Evolutionary conservation across 2,888 invertebrate genomes (phyloP), one percentile per base, ranked within the genome.

Genomic region (Caenorhabditis imperialis): DNA sequence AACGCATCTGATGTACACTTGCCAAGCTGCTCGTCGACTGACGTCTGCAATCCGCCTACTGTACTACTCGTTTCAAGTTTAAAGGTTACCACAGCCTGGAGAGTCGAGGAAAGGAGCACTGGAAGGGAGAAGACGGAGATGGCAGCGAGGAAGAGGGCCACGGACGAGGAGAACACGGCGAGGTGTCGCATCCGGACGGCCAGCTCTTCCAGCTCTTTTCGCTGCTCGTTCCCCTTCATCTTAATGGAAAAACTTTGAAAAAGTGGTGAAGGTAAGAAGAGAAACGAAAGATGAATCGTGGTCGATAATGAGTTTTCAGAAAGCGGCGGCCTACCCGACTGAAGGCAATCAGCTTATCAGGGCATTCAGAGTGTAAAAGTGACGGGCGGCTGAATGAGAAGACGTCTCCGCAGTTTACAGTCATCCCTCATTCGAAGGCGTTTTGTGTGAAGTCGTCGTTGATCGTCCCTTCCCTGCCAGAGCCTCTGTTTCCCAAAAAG

Each of bases 81-180:
- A n/a, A n/a, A n/a, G n/a, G n/a, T 53, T 35, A 75, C 74, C 45
- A 69, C 69, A 23, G 74, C 62, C 30, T 58, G 69, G 27, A 75
- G 42, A 12, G 74, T 75, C 2, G 62, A 58, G 7, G 69, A 58
- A 8, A 75, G 57, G n/a, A 75, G 62, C 40, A 75, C 45, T 7
- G 74, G 74, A 7, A 69, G 51, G 7, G 69, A 47, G 33, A 75
- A 62, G 12, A 75, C 53, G 3, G 74, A 57, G 10, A 75, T 35
- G 33, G 69, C 44, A 2, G 69, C 62, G 5, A 55, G 38, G 37
- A 75, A 69, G 4, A 55, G 42, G 12, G 74, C 74, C 23, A 75
- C 74, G 25, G 74, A 45, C 2, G 48, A 69, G 1, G 74, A 53
- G 58, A 75, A 69, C 22, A 75, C 48, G 2, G 74, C 74, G 40